These are phyloP conservation scores for Adineta ricciae DNA, from an alignment of 2,888 invertebrate species.

Conservation along the genomic window DNA sequence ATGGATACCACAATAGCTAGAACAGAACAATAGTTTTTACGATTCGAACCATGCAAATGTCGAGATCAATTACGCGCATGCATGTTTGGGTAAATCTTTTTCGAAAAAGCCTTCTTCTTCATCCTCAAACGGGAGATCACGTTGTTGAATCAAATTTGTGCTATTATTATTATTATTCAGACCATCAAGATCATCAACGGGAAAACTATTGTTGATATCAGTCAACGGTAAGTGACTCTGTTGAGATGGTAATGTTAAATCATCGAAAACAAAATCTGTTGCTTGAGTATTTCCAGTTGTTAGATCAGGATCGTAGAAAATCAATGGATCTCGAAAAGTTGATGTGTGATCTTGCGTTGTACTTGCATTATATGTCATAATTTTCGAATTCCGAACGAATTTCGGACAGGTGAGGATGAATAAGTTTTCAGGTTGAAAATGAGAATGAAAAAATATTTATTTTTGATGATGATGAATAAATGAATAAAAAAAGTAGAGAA, in stretches of 20 bases:
- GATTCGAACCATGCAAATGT: too few relatives aligned
- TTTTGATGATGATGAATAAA: background rate
- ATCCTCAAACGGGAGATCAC: slow-evolving; percentile 77
- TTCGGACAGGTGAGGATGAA: background rate
- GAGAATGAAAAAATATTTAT: background rate
- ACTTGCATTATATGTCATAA: background rate
- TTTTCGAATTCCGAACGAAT: too few relatives aligned
- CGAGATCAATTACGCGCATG: slow-evolving; percentile 59
- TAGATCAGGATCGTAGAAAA: slow-evolving; percentile 12
- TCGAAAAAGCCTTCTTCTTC: slow-evolving; percentile 79
- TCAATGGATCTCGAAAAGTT: background rate
- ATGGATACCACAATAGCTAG: slow-evolving; percentile 92
- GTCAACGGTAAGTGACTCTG: background rate
- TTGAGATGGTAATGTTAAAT: slow-evolving; percentile 16
- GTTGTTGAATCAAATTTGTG: background rate
- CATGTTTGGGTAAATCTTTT: slow-evolving; percentile 78
- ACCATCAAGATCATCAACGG: background rate
- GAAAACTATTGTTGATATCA: background rate
- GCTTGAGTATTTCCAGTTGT: slow-evolving; percentile 16
- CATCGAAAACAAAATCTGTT: slow-evolving; percentile 15
- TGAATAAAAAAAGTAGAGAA: background rate
- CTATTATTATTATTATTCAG: slow-evolving; percentile 54
- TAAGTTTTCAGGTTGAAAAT: background rate
- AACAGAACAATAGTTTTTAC: too few relatives aligned
- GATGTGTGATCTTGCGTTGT: background rate